Evolutionary conservation across 2,113 vertebrate genomes (phyloP), one percentile per base, ranked within the genome.

Genomic region (Cryptoleucopteryx plumbea): DNA sequence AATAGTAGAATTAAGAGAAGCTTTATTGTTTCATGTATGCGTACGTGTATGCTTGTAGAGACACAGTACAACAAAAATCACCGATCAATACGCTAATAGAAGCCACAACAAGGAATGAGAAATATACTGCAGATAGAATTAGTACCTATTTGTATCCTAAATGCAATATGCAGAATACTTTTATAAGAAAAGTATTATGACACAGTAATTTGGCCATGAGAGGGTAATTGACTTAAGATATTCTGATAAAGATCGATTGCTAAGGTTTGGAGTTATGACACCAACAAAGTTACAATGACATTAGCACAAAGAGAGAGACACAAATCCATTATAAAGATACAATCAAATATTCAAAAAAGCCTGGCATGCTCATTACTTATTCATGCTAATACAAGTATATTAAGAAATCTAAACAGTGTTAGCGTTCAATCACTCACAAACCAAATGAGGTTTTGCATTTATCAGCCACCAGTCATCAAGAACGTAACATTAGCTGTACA

Each of bases 301-400:
- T 98, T 98, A 98, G 98, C 98, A 98, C 98, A 98, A 98, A 98
- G 98, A 98, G 98, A 98, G 98, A 98, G 98, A 99, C 98, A 98
- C 97, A 98, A 98, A 99, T 99, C 99, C 98, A 99, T 99, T 99
- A 99, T 94, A 95, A 98, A 98, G 98, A 98, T 99, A 98, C 99
- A 99, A 99, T 99, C 99, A 99, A 99, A 99, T 99, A 99, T 99
- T 99, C 98, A 99, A 98, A 99, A 98, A 98, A 98, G 98, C 98
- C 98, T 97, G 98, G 98, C 98, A 98, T 94, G 89, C 98, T 99
- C 98, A 99, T 99, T 99, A 99, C 98, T 99, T 99, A 99, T 99
- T 99, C 99, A 99, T 99, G 99, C 98, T 99, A 99, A 99, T 99
- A 99, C 98, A 98, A 99, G 99, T 99, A 99, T 99, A 99, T 99